Conservation (phyloP, 2,797 vertebrate genomes). For the Gastrophryne carolinensis region DNA sequence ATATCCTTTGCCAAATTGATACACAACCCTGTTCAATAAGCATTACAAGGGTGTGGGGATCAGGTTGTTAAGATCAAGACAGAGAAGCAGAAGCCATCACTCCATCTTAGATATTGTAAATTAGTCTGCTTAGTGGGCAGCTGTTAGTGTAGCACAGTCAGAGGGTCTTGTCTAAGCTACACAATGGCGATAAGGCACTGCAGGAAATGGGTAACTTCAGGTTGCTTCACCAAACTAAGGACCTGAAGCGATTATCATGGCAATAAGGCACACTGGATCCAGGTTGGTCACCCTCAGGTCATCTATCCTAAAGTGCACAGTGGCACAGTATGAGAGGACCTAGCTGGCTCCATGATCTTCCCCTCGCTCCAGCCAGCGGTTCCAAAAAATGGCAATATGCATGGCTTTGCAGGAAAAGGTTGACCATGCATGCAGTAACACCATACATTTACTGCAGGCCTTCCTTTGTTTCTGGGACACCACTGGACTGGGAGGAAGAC, state of each 20-base stretch:
- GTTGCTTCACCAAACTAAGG: slow-evolving; percentile 45
- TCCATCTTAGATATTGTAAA: slow-evolving; percentile 36
- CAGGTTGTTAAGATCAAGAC: slow-evolving; percentile 40
- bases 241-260: slow-evolving; percentile 53
- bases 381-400: slow-evolving; percentile 8
- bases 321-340: slow-evolving; percentile 47
- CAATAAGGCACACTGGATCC: slow-evolving; percentile 53
- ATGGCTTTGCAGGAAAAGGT: slow-evolving; percentile 16
- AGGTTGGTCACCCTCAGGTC: slow-evolving; percentile 49
- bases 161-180: slow-evolving; percentile 53
- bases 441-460: background rate
- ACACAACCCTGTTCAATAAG: slow-evolving; percentile 26
- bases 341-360: slow-evolving; percentile 43
- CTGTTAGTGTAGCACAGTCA: slow-evolving; percentile 47
- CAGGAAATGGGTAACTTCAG: slow-evolving; percentile 50
- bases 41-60: slow-evolving; percentile 6
- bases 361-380: slow-evolving; percentile 25
- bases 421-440: background rate
- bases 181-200: slow-evolving; percentile 54
- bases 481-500: slow-evolving; percentile 10
- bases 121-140: slow-evolving; percentile 39
- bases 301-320: slow-evolving; percentile 43
- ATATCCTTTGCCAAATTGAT: slow-evolving; percentile 43
- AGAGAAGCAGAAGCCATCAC: slow-evolving; percentile 47
- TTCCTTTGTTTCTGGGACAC: background rate